Conservation (phyloP, 2,888 invertebrate species). For the Pharmacophagus antenor region DNA sequence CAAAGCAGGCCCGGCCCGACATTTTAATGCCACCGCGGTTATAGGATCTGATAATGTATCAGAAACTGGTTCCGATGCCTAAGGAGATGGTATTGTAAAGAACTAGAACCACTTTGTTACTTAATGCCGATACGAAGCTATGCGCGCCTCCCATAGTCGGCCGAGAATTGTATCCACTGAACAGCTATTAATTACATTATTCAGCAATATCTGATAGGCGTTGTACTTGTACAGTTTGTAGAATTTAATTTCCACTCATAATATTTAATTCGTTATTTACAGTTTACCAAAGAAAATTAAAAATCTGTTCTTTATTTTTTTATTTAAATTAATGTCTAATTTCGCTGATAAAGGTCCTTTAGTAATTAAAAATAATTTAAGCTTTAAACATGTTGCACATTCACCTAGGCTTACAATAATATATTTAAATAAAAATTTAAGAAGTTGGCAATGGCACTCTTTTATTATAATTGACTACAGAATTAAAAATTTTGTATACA, state of each 20-base stretch:
- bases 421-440: too few relatives aligned
- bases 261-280: too few relatives aligned
- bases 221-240: slow-evolving; percentile 34
- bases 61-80: slow-evolving; percentile 71
- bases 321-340: too few relatives aligned
- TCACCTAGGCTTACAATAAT: too few relatives aligned
- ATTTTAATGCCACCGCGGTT: slow-evolving; percentile 76
- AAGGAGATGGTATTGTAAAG: slow-evolving; percentile 76
- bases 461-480: too few relatives aligned
- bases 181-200: slow-evolving; percentile 70
- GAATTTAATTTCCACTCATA: not conserved
- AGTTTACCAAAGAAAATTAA: too few relatives aligned
- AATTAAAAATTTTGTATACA: too few relatives aligned
- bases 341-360: too few relatives aligned
- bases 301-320: too few relatives aligned
- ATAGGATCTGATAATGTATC: slow-evolving; percentile 76
- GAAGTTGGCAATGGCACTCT: too few relatives aligned
- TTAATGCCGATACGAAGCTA: slow-evolving; percentile 69
- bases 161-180: slow-evolving; percentile 63
- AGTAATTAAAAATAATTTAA: too few relatives aligned
- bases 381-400: too few relatives aligned
- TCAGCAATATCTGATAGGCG: slow-evolving; percentile 64
- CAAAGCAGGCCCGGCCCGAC: slow-evolving; percentile 72
- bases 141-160: slow-evolving; percentile 57
- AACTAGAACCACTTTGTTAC: slow-evolving; percentile 73